Base-by-base conservation (phyloP, 2,888 invertebrate genomes). In the Xanthorhoe designata region DNA sequence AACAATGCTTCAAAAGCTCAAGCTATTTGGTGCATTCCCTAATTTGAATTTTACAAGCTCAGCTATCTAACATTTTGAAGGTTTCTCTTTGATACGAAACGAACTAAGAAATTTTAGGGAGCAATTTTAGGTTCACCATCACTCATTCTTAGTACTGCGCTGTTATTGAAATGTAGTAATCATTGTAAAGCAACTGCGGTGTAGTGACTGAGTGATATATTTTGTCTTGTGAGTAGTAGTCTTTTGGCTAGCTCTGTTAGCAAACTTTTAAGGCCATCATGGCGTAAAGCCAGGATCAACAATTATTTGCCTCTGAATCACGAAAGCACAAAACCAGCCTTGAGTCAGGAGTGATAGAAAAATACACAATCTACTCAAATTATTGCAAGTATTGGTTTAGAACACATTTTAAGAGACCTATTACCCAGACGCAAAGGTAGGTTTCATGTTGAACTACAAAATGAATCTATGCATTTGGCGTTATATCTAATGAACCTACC, bases 1-100 rank as follows among this genome's bases (percentile, higher is more conserved):
- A 64, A 67, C 70, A 71, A 55, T 68, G 67, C 66, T 55, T 54
- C 57, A 58, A 68, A 57, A 63, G 55, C 45, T 57, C 47, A 52
- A 57, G 57, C 61, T 54, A 61, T 68, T 68, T 58, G 18, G 52
- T 60, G 63, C 62, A 64, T 59, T 45, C 47, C 38, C 52, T 60
- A 55, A 64, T 68, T 64, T 68, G 35, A 68, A 68, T 64, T 4
- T 61, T 24, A 32, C 49, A 32, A 56, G 50, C 3, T n/a, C 38
- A 52, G 56, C 45, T 56, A 18, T 50, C 49, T 19, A 59, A 52
- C 42, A 45, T 51, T 60, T 60, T 9, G 6, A 50, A 58, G 49
- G 35, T 38, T 50, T 18, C 50, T 18, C 13, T 52, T 13, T 42
- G 38, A 38, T 38, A 38, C 38, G 38, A 42, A 42, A 42, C 13